Base-by-base conservation (phyloP, 2,888 invertebrate genomes). In the Hesperia comma region DNA sequence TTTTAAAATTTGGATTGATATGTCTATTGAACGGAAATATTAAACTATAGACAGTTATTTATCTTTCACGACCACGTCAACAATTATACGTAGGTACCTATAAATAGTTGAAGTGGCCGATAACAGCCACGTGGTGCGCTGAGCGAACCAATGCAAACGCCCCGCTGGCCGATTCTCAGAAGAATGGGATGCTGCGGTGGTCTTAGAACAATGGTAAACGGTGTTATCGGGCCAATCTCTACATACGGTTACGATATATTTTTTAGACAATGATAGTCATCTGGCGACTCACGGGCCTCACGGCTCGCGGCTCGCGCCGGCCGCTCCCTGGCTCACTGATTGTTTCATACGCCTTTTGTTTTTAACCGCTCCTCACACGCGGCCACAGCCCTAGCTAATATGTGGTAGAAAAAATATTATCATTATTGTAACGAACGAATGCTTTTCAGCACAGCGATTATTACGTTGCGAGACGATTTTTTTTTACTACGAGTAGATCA, bases 171-270 rank as follows among this genome's bases (percentile, higher is more conserved):
- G 58, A 43, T 70, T 69, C 68, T 61, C 54, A 67, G 68, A 68
- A 71, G 68, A 72, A 72, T 74, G 70, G 62, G 70, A 70, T 69
- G 70, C 74, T 68, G 66, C 72, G 75, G 75, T 75, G 75, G 75
- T 75, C 75, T 54, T 43, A 19, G 58, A 66, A 66, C 64, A 66
- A 66, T 66, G 53, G 53, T 53, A 53, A 40, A 41, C 43, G 41
- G 15, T 41, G 53, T 66, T 43, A 60, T 66, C 60, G 54, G 60
- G 10, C 51, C 37, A 32, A 60, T 66, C 57, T 49, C 57, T 57
- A 57, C 64, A 64, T 63, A 63, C 63, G 51, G 51, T 49, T 51
- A 41, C 57, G 37, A 37, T 37, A 58, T 64, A 19, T 51, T 58
- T 37, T 49, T 26, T 51, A 6, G 26, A 19, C 55, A 51, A 40